Conservation (phyloP, 2,113 vertebrate species). For the Zingel zingel region DNA sequence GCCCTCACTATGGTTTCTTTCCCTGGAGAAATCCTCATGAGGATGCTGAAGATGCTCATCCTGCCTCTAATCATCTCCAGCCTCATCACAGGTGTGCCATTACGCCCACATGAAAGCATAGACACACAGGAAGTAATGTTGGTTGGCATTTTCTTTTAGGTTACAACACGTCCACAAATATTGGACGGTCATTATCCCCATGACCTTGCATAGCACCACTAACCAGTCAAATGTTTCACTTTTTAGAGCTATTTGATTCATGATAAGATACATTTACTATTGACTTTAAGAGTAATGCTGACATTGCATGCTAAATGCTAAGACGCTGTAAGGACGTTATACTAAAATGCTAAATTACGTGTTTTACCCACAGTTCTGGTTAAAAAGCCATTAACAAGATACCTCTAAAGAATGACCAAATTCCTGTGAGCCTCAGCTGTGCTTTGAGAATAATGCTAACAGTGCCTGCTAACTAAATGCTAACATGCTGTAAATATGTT, state of each 20-base stretch:
- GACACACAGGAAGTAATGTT: neutral
- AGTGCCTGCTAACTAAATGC: neutral
- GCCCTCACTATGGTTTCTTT: conserved; percentile 86
- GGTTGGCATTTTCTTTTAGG: neutral
- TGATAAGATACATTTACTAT: neutral
- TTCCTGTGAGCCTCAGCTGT: neutral
- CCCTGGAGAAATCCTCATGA: conserved; percentile 90
- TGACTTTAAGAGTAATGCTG: neutral
- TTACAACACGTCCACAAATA: neutral
- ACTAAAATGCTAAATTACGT: too few species aligned
- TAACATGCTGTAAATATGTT: neutral
- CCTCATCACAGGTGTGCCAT: conserved; percentile 86
- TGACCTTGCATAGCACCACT: neutral
- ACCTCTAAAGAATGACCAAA: neutral
- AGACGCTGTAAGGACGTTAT: too few species aligned
- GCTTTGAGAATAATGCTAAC: neutral
- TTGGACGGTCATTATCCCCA: too few species aligned
- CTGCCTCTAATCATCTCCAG: conserved; percentile 90
- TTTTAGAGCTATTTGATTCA: neutral
- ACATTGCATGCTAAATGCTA: neutral
- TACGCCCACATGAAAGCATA: neutral
- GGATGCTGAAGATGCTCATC: conserved; percentile 91
- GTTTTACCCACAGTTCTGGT: too few species aligned
- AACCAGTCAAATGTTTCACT: neutral
- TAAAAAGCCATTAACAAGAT: too few species aligned